Conservation (phyloP, 2,113 vertebrate species). For the Ranitomeya variabilis region DNA sequence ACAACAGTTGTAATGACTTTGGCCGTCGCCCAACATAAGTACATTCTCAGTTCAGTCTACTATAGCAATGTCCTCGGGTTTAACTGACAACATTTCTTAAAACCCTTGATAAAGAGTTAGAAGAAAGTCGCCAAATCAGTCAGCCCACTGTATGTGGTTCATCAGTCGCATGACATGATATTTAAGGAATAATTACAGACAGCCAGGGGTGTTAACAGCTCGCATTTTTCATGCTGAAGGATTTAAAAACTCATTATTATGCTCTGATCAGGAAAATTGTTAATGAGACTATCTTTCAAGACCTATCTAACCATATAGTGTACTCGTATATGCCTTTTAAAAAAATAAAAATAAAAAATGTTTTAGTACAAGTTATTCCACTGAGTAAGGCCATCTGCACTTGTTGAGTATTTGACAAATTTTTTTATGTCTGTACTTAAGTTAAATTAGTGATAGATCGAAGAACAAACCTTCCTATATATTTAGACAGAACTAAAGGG, state of each 20-base stretch:
- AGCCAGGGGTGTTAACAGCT: neutral
- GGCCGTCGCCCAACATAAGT: conserved; percentile 43
- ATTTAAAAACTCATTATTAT: neutral
- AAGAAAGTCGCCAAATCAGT: conserved; percentile 15
- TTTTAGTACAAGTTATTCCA: no score
- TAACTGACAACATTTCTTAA: conserved; percentile 1
- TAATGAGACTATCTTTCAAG: neutral
- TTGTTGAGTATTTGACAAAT: no score
- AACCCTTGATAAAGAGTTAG: conserved; percentile 5
- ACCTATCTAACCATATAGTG: neutral
- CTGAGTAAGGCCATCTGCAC: no score
- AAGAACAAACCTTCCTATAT: no score
- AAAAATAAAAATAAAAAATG: no score
- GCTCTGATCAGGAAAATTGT: neutral
- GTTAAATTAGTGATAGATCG: no score
- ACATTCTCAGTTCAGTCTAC: conserved; percentile 38
- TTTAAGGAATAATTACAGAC: conserved; percentile 37
- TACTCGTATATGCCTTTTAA: no score
- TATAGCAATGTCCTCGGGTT: conserved; percentile 3
- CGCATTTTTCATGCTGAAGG: neutral
- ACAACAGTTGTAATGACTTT: conserved; percentile 42
- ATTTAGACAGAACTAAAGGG: no score
- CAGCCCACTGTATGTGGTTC: conserved; percentile 10
- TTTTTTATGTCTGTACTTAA: no score
- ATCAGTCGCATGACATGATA: neutral